These are phyloP conservation scores for Halesus radiatus DNA, from an alignment of 1,140 invertebrate genomes.

Conservation along the genomic window DNA sequence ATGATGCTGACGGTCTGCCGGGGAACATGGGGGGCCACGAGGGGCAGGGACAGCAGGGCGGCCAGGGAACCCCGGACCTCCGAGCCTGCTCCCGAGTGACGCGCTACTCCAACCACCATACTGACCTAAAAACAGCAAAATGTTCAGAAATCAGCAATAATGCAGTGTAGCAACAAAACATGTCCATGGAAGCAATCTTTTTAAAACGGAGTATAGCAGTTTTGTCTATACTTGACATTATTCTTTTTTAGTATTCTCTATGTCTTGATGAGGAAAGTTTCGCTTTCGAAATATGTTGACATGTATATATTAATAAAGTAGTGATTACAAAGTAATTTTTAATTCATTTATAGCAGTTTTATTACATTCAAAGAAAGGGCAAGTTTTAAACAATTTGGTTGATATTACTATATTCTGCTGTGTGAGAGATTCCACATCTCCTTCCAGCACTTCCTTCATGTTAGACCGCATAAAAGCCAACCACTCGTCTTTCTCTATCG, in stretches of 20 bases:
- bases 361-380: too few species aligned
- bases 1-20: conserved; percentile 73
- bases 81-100: conserved; percentile 76
- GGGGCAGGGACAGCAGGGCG: conserved; percentile 78
- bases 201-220: too few species aligned
- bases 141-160: conserved; percentile 24
- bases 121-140: conserved; percentile 64
- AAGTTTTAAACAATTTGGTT: too few species aligned
- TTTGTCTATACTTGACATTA: too few species aligned
- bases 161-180: not conserved
- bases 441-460: conserved; percentile 79
- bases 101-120: conserved; percentile 79
- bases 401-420: conserved; percentile 77
- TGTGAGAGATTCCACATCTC: conserved; percentile 79
- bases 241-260: too few species aligned
- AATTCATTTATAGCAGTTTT: too few species aligned
- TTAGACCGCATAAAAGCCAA: conserved; percentile 80
- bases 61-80: conserved; percentile 79
- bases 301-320: too few species aligned
- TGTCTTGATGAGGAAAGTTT: too few species aligned
- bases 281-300: too few species aligned
- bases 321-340: too few species aligned
- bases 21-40: conserved; percentile 70
- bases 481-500: conserved; percentile 89
- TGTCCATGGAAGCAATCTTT: too few species aligned